phyloP scores from a whole-genome alignment of 1,140 invertebrate species.

The Meloidogyne floridensis region DNA sequence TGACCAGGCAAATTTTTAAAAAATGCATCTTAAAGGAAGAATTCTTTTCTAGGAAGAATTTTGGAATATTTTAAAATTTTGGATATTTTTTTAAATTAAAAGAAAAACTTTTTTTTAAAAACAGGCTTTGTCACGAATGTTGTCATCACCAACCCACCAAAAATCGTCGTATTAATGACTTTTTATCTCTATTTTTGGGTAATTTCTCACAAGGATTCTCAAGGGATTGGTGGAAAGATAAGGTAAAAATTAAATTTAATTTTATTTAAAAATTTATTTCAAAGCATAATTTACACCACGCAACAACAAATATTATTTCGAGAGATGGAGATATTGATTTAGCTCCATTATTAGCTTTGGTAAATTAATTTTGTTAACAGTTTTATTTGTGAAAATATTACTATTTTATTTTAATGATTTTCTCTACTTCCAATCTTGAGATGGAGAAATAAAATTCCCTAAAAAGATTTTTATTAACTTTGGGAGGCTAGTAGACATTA shows the following conservation, averaged over 20 bases:
- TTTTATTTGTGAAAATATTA: not conserved
- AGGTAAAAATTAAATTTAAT: constrained; percentile 24
- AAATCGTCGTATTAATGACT: constrained; percentile 55
- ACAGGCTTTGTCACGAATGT: constrained; percentile 46
- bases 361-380: constrained; percentile 31
- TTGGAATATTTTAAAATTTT: no score
- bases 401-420: constrained; percentile 13
- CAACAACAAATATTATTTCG: constrained; percentile 64
- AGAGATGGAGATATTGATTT: constrained; percentile 64
- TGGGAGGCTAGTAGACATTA: no score
- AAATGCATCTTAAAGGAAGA: no score
- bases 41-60: no score
- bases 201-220: constrained; percentile 64
- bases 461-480: no score
- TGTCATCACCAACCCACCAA: constrained; percentile 65
- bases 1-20: no score
- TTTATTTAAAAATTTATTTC: not conserved
- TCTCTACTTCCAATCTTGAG: no score
- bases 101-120: not conserved
- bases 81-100: not conserved
- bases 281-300: constrained; percentile 61
- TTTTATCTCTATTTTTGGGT: constrained; percentile 53
- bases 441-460: no score
- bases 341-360: constrained; percentile 58
- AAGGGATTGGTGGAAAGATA: constrained; percentile 65